These are phyloP conservation scores for Mamestra configurata DNA, from an alignment of 1,140 invertebrate genomes.

Conservation along the genomic window DNA sequence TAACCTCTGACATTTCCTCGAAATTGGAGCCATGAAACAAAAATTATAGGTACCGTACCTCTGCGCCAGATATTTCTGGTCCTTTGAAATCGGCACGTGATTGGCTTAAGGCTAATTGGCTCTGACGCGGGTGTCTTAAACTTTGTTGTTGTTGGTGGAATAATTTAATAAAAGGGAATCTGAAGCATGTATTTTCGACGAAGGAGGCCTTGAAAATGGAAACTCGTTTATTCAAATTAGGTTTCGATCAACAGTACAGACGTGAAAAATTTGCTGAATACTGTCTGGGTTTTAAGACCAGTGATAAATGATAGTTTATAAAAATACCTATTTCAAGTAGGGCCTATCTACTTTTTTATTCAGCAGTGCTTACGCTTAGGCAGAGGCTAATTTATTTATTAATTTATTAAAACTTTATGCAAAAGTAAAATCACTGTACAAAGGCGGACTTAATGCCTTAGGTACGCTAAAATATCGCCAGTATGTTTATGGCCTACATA, in stretches of 20 bases:
- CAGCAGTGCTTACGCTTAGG: no score
- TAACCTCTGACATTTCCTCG: not conserved
- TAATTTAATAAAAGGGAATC: constrained; percentile 12
- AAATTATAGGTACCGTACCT: no score
- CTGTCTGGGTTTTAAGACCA: not conserved
- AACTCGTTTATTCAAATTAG: not conserved
- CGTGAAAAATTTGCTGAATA: not conserved
- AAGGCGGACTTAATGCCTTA: no score
- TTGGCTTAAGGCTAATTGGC: constrained; percentile 7
- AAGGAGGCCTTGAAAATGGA: not conserved
- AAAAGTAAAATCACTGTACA: no score
- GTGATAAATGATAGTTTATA: no score
- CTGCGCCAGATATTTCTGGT: not conserved
- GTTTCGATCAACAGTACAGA: not conserved
- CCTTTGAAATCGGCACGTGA: constrained; percentile 6
- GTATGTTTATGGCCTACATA: no score
- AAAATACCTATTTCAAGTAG: no score
- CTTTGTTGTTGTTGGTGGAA: constrained; percentile 9
- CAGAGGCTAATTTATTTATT: no score
- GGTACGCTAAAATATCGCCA: no score
- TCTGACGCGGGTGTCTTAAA: not conserved
- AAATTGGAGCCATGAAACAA: not conserved
- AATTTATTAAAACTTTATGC: no score
- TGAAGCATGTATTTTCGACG: not conserved
- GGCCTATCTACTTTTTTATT: no score